phyloP scores from a whole-genome alignment of 2,888 invertebrate genomes.

The Cheilosia vernalis region DNA sequence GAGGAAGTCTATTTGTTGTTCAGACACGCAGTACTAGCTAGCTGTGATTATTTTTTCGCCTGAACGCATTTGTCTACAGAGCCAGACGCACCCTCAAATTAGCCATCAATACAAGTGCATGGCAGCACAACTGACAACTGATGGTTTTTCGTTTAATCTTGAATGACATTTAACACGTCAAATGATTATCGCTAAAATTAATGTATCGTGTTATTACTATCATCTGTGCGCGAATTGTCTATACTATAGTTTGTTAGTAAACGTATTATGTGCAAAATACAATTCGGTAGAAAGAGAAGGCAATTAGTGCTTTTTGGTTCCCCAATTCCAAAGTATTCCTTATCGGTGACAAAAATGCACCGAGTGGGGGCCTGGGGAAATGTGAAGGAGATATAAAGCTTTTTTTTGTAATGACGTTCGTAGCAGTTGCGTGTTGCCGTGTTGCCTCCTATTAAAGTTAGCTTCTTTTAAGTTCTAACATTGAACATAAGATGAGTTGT shows the following conservation, averaged over 20 bases:
- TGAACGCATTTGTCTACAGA: constrained; percentile 7
- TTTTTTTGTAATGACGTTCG: background rate
- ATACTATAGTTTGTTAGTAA: background rate
- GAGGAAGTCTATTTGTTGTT: constrained; percentile 11
- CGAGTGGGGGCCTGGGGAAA: constrained; percentile 9
- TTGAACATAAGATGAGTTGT: no score
- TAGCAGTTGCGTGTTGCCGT: constrained; percentile 2
- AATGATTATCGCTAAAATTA: constrained; percentile 34
- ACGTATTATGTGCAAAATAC: background rate
- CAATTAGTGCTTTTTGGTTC: constrained; percentile 1
- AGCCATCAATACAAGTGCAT: no score
- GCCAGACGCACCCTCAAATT: constrained; percentile 30
- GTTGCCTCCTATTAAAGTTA: no score
- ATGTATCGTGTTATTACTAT: constrained; percentile 45
- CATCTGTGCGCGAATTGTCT: constrained; percentile 1
- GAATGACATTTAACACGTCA: constrained; percentile 29
- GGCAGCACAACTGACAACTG: background rate
- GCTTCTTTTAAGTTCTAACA: no score
- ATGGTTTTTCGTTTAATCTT: constrained; percentile 2
- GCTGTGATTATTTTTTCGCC: background rate
- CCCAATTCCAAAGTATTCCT: constrained; percentile 21
- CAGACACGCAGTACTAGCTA: background rate
- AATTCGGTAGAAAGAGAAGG: background rate
- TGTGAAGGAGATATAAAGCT: background rate
- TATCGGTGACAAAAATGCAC: constrained; percentile 5